Percentiles rank a stretch among this genome's conserved stretches.
phyloP scores from a whole-genome alignment of 2,888 invertebrate species.

The Melipona beecheii region DNA sequence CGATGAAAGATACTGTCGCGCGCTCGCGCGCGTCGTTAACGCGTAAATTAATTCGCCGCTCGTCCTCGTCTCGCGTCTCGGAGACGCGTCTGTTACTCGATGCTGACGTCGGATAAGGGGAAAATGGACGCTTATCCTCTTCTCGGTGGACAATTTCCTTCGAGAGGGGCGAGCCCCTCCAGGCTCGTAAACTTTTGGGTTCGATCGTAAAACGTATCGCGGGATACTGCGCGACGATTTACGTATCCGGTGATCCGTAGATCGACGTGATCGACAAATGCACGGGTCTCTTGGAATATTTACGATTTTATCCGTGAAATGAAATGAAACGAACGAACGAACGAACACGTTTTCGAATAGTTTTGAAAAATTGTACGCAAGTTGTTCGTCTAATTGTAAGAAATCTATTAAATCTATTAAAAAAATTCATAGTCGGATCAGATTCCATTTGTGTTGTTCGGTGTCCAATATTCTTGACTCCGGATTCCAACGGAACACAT shows the following conservation, averaged over 20 bases:
- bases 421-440: no score
- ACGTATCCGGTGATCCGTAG: slow-evolving; percentile 37
- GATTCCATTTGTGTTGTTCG: no score
- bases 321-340: not conserved
- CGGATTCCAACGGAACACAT: not conserved
- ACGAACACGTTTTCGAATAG: not conserved
- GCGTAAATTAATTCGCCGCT: slow-evolving; percentile 46
- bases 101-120: slow-evolving; percentile 19
- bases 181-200: slow-evolving; percentile 35
- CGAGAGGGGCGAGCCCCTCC: not conserved
- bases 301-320: not conserved
- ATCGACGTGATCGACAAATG: slow-evolving; percentile 12
- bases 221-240: slow-evolving; percentile 40
- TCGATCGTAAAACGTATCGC: slow-evolving; percentile 45
- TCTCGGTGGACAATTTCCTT: slow-evolving; percentile 28
- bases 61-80: not conserved
- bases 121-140: slow-evolving; percentile 7
- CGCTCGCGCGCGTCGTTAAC: slow-evolving; percentile 12
- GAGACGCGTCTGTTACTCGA: slow-evolving; percentile 2
- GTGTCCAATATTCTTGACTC: no score
- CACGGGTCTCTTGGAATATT: not conserved
- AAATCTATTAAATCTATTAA: no score
- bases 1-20: slow-evolving; percentile 38
- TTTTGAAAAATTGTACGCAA: no score
- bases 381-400: no score